phyloP scores from a whole-genome alignment of 2,797 vertebrate species.

The Emys orbicularis region DNA sequence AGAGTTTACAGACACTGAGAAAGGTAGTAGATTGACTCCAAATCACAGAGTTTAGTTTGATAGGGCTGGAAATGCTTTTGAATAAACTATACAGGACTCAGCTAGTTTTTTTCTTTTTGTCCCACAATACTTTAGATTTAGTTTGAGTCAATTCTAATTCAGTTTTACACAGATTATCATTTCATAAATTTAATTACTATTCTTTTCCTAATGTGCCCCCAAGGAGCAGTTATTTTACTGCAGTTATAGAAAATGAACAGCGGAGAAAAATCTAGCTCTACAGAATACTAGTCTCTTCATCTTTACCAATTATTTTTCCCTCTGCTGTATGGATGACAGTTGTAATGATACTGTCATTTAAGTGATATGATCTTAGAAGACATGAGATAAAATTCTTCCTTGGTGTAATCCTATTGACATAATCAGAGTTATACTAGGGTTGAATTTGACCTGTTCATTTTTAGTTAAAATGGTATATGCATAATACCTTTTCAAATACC shows the following conservation, averaged over 20 bases:
- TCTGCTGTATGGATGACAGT: not conserved
- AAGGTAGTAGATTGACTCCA: conserved; percentile 42
- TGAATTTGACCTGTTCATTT: not conserved
- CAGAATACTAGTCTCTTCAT: conserved; percentile 18
- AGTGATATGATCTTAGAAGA: not conserved
- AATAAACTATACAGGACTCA: conserved; percentile 11
- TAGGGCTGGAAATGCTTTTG: conserved; percentile 53
- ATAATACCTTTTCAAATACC: not conserved
- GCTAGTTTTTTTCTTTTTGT: conserved; percentile 40
- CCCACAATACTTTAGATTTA: conserved; percentile 22
- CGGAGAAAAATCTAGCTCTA: conserved; percentile 12
- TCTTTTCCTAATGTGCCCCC: conserved; percentile 50
- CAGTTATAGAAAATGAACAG: conserved; percentile 50
- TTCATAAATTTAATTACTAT: conserved; percentile 62
- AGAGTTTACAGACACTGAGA: conserved; percentile 38
- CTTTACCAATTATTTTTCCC: not conserved
- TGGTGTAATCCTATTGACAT: not conserved
- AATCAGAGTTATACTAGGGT: not conserved
- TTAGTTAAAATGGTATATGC: not conserved
- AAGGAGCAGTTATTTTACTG: conserved; percentile 50
- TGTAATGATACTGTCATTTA: not conserved
- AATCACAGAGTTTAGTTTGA: conserved; percentile 32
- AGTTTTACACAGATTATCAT: conserved; percentile 64
- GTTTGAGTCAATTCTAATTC: conserved; percentile 45
- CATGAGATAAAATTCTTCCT: not conserved